Percentiles rank a stretch among this genome's conserved stretches.
These are phyloP conservation scores for Dreissena polymorpha DNA, from an alignment of 1,140 invertebrate species.

Conservation along the genomic window DNA sequence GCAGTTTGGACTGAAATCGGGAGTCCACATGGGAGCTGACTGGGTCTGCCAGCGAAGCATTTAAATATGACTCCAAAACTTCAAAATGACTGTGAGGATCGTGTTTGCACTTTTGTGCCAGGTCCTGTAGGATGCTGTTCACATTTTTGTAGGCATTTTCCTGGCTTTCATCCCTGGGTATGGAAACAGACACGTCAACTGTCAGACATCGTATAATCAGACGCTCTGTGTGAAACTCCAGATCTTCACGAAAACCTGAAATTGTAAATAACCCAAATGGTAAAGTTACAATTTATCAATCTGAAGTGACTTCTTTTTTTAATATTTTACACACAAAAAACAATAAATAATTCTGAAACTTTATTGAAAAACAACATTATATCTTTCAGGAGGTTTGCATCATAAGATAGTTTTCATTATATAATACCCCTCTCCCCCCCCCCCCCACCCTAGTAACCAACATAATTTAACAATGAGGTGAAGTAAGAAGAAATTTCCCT, in stretches of 20 bases:
- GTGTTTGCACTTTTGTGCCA: constrained; percentile 32
- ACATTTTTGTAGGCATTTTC: constrained; percentile 56
- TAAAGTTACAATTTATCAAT: neutral
- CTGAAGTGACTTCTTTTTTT: neutral
- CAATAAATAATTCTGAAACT: neutral
- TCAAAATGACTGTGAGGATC: constrained; percentile 15
- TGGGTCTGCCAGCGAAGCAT: constrained; percentile 60
- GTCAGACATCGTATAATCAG: constrained; percentile 64
- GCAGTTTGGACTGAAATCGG: constrained; percentile 60
- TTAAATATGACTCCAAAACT: constrained; percentile 57
- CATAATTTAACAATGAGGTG: too few species aligned
- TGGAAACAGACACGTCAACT: constrained; percentile 61
- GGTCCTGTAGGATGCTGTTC: constrained; percentile 44
- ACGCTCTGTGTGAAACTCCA: constrained; percentile 59
- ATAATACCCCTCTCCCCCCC: too few species aligned
- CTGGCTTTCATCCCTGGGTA: constrained; percentile 60
- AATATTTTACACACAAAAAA: neutral
- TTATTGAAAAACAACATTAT: neutral
- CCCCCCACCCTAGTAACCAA: too few species aligned
- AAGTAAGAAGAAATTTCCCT: too few species aligned
- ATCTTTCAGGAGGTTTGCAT: neutral
- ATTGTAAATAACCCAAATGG: constrained; percentile 23
- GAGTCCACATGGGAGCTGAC: constrained; percentile 51
- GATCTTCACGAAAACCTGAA: constrained; percentile 60
- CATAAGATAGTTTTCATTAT: neutral